A percentile compares a stretch with the other conserved stretches of the same genome.
Conservation (phyloP, 1,140 invertebrate species). For the Aphelinus atriplicis region DNA sequence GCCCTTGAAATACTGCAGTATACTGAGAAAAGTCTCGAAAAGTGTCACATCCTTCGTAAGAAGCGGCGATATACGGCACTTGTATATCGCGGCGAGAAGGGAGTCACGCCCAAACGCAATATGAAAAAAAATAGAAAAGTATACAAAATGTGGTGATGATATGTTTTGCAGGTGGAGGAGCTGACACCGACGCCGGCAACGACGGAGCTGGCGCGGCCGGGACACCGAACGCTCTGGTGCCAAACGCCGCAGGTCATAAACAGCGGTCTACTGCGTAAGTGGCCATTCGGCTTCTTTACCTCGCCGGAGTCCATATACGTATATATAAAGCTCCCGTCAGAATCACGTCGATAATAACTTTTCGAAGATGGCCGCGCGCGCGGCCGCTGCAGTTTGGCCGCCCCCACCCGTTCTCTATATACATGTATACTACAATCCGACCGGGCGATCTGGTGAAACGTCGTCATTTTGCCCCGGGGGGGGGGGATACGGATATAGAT, state of each 20-base stretch:
- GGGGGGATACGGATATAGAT: background rate
- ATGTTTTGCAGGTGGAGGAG: constrained; percentile 45
- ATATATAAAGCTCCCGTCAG: background rate
- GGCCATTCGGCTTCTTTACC: background rate
- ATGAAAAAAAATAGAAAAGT: too few species aligned
- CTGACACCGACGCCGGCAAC: constrained; percentile 48
- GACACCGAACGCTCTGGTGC: constrained; percentile 88
- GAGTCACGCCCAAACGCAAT: too few species aligned
- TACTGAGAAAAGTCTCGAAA: too few species aligned
- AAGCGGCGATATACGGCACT: too few species aligned
- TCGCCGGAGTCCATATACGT: background rate
- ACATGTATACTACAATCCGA: too few species aligned
- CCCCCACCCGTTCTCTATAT: too few species aligned
- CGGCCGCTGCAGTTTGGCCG: too few species aligned
- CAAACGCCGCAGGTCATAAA: constrained; percentile 90
- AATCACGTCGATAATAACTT: background rate
- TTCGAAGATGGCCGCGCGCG: too few species aligned
- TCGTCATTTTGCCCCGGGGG: background rate
- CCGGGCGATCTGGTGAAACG: background rate
- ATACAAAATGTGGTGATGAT: background rate
- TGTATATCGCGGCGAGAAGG: too few species aligned
- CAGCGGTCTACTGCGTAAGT: constrained; percentile 78
- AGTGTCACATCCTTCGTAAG: too few species aligned
- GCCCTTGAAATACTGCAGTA: too few species aligned
- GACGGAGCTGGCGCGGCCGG: constrained; percentile 53